Evolutionary conservation across 2,888 invertebrate species (phyloP).

Genomic region (Archaeoteleia sp.): DNA sequence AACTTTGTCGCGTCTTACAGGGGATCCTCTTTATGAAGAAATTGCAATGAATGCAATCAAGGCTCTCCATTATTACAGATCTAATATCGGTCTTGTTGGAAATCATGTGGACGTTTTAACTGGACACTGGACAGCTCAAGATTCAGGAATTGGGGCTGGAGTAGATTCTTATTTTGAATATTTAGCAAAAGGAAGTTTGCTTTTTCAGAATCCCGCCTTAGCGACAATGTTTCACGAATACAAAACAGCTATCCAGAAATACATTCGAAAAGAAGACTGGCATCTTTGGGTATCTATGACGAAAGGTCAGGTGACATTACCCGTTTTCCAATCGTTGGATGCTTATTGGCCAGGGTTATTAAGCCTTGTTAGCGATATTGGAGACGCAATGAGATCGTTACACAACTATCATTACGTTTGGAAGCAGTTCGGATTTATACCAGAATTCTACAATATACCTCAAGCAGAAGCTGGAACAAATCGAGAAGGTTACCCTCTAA

Average conservation of each 20-base stretch:
- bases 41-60: conserved; percentile 94
- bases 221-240: conserved; percentile 93
- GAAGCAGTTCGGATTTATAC: conserved; percentile 97
- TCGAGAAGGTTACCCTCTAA: conserved; percentile 92
- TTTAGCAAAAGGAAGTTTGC: conserved; percentile 94
- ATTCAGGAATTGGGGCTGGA: conserved; percentile 97
- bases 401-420: conserved; percentile 98
- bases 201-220: conserved; percentile 92
- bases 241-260: conserved; percentile 85
- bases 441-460: conserved; percentile 98
- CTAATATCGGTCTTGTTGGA: conserved; percentile 91
- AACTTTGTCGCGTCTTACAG: conserved; percentile 92
- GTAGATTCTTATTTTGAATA: conserved; percentile 99
- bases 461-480: conserved; percentile 89
- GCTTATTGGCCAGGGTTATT: conserved; percentile 99
- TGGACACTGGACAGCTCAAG: conserved; percentile 97
- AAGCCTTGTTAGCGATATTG: conserved; percentile 90
- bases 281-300: conserved; percentile 99
- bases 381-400: conserved; percentile 92
- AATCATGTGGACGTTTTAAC: conserved; percentile 97
- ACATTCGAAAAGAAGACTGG: conserved; percentile 97
- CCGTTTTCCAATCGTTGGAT: conserved; percentile 98
- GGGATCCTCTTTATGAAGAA: conserved; percentile 96
- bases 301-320: conserved; percentile 94
- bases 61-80: conserved; percentile 90